These are phyloP conservation scores for Agrochola circellaris DNA, from an alignment of 2,888 invertebrate genomes.

Conservation along the genomic window DNA sequence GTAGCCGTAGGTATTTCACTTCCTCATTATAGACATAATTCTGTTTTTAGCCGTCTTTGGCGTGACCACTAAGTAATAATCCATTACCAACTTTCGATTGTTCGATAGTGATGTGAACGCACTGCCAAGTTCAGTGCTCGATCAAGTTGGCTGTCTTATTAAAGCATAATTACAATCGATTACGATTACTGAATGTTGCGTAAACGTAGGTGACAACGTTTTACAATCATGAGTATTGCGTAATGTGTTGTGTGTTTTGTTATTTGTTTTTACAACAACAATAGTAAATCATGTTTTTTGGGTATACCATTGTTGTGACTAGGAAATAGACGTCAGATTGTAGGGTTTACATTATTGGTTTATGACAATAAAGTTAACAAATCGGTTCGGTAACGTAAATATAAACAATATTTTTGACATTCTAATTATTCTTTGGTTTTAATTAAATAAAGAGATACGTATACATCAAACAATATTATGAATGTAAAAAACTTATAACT, in stretches of 20 bases:
- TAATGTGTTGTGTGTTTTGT: not conserved
- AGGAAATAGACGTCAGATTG: not conserved
- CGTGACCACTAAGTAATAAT: constrained; percentile 37
- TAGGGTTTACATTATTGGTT: constrained; percentile 5
- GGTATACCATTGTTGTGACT: constrained; percentile 12
- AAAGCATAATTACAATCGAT: constrained; percentile 26
- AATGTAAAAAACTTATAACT: not conserved
- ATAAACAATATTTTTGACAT: not conserved
- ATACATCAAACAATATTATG: not conserved
- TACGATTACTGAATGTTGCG: constrained; percentile 21
- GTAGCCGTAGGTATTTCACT: not conserved
- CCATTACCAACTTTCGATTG: constrained; percentile 59
- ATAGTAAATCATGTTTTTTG: constrained; percentile 15
- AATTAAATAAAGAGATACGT: not conserved
- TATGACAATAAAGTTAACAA: not conserved
- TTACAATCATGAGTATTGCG: not conserved
- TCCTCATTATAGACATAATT: constrained; percentile 19
- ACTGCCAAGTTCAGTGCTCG: constrained; percentile 71
- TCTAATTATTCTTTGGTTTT: too few species aligned
- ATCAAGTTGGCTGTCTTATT: constrained; percentile 39
- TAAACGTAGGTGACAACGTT: constrained; percentile 13
- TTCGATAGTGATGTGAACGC: constrained; percentile 63
- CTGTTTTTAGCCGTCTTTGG: constrained; percentile 10
- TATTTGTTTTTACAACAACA: constrained; percentile 13
- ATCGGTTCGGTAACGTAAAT: not conserved